These are phyloP conservation scores for Girardinichthys multiradiatus DNA, from an alignment of 2,113 vertebrate genomes.

Conservation along the genomic window DNA sequence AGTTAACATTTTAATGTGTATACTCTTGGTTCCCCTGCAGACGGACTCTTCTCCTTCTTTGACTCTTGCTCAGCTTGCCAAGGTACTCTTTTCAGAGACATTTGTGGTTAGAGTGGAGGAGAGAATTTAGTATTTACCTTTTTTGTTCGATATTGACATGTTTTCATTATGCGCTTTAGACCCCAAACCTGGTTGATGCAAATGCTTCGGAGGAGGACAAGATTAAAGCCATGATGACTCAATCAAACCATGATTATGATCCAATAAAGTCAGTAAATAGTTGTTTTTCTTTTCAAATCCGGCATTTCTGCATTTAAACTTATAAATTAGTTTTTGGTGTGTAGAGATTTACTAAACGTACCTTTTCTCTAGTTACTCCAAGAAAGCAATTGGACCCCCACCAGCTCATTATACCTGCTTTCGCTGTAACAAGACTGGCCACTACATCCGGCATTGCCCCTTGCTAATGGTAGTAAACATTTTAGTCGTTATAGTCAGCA, in stretches of 20 bases:
- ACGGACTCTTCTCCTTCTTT: slow-evolving; percentile 97
- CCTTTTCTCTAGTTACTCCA: slow-evolving; percentile 87
- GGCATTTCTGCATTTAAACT: not conserved
- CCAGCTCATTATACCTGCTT: slow-evolving; percentile 95
- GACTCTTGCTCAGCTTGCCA: slow-evolving; percentile 97
- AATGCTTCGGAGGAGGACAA: slow-evolving; percentile 99
- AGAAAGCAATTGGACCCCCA: slow-evolving; percentile 93
- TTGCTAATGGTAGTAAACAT: slow-evolving; percentile 84
- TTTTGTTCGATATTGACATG: not conserved
- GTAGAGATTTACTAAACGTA: not conserved
- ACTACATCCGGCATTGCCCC: slow-evolving; percentile 96
- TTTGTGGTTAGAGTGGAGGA: not conserved
- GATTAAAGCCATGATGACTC: slow-evolving; percentile 99
- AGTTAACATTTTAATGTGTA: slow-evolving; percentile 86
- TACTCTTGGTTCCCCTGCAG: slow-evolving; percentile 89
- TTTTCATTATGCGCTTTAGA: slow-evolving; percentile 79
- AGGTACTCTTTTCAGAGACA: slow-evolving; percentile 81
- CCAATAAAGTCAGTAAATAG: slow-evolving; percentile 91
- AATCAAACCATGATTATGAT: slow-evolving; percentile 99
- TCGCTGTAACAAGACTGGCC: slow-evolving; percentile 94
- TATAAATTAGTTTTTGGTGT: not conserved
- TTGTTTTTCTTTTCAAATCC: not conserved
- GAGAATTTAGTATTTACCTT: not conserved
- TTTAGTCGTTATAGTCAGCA: not conserved
- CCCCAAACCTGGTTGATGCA: slow-evolving; percentile 97